Evolutionary conservation across 2,113 vertebrate genomes (phyloP), one percentile per base, ranked within the genome.

Genomic region (Pangasianodon gigas): DNA sequence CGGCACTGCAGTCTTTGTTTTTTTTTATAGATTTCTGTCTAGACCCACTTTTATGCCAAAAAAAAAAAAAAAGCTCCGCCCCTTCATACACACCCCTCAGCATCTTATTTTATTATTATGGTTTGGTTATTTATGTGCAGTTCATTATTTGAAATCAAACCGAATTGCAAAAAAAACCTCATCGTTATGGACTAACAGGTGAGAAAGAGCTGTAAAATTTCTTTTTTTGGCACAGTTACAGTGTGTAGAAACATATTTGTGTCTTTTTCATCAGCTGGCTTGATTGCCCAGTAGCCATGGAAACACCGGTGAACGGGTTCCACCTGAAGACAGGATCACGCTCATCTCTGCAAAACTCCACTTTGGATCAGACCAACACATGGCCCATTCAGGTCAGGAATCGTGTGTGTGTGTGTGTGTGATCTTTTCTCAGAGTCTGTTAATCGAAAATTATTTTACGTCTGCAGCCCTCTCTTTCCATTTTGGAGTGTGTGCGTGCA

Each of bases 251-350:
- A 58, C 8, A 10, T 52, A 32, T 52, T 81, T 81, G 77, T 52
- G 29, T 51, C 26, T 58, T 44, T 60, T 84, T 84, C 5, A 60
- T 84, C 54, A 84, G 81, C 54, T 44, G 54, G 56, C 54, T 41
- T 10, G 19, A 60, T 84, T 26, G 54, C 54, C 54, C 21, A 21
- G 81, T 84, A 84, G 81, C 81, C 81, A 84, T 84, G 81, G 81
- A 84, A 84, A 84, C 81, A 84, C 18, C 21, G 54, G 54, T 84
- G 81, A 84, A 84, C 32, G 3, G 54, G 81, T 84, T 60, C 37
- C 11, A 0, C 0, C 32, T 60, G 81, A 24, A 58, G 80, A 83
- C n/a, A 14, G 14, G 52, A 84, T 54, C 81, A 60, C 54, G 11
- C 10, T 84, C 54, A 21, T 54, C 54, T 84, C 81, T 60, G 54